These are phyloP conservation scores for Cataglyphis albicans DNA, from an alignment of 2,888 invertebrate species.

Conservation along the genomic window DNA sequence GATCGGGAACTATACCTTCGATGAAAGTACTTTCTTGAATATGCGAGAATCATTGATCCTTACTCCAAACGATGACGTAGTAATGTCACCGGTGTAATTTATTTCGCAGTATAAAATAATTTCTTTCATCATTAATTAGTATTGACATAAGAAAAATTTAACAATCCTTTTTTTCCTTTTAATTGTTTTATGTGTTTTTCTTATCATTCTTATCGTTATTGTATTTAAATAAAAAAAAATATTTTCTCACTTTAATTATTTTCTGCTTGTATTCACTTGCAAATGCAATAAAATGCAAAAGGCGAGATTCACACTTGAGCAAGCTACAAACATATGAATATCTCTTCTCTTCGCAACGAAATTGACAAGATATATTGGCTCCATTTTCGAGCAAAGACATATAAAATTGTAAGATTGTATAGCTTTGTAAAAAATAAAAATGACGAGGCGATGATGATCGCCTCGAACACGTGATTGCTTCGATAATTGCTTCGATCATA, in stretches of 20 bases:
- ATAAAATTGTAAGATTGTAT: constrained; percentile 11
- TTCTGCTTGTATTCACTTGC: background rate
- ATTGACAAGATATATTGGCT: constrained; percentile 19
- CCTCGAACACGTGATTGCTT: background rate
- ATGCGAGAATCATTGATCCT: background rate
- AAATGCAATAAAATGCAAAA: background rate
- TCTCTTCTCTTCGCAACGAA: background rate
- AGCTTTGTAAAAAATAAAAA: background rate
- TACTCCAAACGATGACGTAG: constrained; percentile 4
- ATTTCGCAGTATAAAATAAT: background rate
- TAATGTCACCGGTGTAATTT: background rate
- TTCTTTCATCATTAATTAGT: background rate
- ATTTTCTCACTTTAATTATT: background rate
- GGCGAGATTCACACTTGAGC: constrained; percentile 15
- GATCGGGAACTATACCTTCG: constrained; percentile 74
- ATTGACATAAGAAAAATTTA: constrained; percentile 6
- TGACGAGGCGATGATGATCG: constrained; percentile 35
- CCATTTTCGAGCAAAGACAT: constrained; percentile 19
- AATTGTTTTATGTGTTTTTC: background rate
- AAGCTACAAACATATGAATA: constrained; percentile 31
- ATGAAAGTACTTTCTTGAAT: constrained; percentile 70
- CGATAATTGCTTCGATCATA: background rate
- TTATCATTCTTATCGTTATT: background rate
- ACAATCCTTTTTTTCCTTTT: background rate
- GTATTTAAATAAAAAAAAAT: background rate